Conservation (phyloP, 2,888 invertebrate species). For the Sarcophaga rosellei region DNA sequence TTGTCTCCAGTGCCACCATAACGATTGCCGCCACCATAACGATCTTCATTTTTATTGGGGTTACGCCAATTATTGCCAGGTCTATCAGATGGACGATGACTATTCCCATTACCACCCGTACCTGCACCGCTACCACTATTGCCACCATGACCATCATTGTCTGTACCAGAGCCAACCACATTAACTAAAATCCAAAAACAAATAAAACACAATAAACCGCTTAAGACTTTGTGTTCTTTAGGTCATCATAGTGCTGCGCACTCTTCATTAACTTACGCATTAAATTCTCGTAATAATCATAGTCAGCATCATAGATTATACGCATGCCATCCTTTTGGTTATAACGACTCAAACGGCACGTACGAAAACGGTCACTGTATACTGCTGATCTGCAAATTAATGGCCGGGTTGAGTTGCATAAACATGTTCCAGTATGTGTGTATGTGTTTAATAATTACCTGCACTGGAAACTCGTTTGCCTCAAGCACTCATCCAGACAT, state of each 20-base stretch:
- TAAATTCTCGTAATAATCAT: conserved; percentile 95
- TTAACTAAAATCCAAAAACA: conserved; percentile 76
- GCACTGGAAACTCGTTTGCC: conserved; percentile 95
- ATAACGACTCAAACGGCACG: conserved; percentile 91
- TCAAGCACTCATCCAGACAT: conserved; percentile 93
- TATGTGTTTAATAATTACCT: conserved; percentile 72
- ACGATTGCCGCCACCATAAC: conserved; percentile 78
- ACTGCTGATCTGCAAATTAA: conserved; percentile 87
- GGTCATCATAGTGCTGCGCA: neutral
- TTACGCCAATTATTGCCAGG: conserved; percentile 77
- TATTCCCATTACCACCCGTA: conserved; percentile 56
- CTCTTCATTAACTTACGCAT: conserved; percentile 87
- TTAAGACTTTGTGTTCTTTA: neutral
- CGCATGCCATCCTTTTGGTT: conserved; percentile 94
- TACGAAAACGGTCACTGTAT: conserved; percentile 92
- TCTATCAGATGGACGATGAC: conserved; percentile 76
- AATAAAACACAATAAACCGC: too few relatives aligned
- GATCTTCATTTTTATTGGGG: conserved; percentile 82
- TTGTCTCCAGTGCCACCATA: conserved; percentile 69
- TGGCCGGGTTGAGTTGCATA: conserved; percentile 13
- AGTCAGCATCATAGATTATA: conserved; percentile 94
- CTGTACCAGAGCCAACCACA: conserved; percentile 80
- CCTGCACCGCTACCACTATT: conserved; percentile 74
- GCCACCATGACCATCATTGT: conserved; percentile 72
- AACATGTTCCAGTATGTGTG: conserved; percentile 4